These are phyloP conservation scores for Brachyptera risi DNA, from an alignment of 2,888 invertebrate species.

Conservation along the genomic window DNA sequence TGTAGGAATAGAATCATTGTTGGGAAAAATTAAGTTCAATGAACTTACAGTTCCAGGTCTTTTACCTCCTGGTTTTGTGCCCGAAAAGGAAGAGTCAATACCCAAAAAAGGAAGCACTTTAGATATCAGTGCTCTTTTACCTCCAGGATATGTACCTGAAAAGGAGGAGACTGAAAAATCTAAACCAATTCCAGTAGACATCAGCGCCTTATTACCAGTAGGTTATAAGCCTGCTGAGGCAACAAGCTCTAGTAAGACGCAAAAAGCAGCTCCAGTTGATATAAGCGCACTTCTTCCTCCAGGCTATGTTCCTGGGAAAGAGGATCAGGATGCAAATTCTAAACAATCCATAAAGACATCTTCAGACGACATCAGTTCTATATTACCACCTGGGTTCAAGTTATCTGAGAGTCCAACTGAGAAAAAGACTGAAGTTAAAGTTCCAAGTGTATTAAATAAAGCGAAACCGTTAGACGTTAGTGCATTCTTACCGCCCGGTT, in stretches of 20 bases:
- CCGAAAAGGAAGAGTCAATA: constrained; percentile 15
- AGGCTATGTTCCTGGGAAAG: constrained; percentile 41
- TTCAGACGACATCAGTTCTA: constrained; percentile 50
- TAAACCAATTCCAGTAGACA: constrained; percentile 43
- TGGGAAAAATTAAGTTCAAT: constrained; percentile 21
- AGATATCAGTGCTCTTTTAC: constrained; percentile 57
- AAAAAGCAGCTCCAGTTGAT: constrained; percentile 33
- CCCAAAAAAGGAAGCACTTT: constrained; percentile 28
- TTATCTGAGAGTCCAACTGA: constrained; percentile 33
- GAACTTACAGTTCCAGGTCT: constrained; percentile 33
- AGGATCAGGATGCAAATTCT: neutral
- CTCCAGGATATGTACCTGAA: constrained; percentile 49
- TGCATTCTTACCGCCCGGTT: constrained; percentile 61
- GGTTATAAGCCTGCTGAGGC: constrained; percentile 47
- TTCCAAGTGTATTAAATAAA: constrained; percentile 24
- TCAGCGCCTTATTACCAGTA: constrained; percentile 58
- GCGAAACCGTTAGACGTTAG: constrained; percentile 43
- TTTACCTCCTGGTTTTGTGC: constrained; percentile 36
- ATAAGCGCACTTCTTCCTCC: constrained; percentile 62
- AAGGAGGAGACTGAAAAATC: too few species aligned
- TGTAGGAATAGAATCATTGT: constrained; percentile 12
- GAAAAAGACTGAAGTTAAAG: too few species aligned
- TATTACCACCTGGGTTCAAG: constrained; percentile 62
- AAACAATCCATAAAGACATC: constrained; percentile 36
- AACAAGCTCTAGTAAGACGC: constrained; percentile 7